Evolutionary conservation across 1,140 invertebrate genomes (phyloP).

Genomic region (Oryzaephilus surinamensis): DNA sequence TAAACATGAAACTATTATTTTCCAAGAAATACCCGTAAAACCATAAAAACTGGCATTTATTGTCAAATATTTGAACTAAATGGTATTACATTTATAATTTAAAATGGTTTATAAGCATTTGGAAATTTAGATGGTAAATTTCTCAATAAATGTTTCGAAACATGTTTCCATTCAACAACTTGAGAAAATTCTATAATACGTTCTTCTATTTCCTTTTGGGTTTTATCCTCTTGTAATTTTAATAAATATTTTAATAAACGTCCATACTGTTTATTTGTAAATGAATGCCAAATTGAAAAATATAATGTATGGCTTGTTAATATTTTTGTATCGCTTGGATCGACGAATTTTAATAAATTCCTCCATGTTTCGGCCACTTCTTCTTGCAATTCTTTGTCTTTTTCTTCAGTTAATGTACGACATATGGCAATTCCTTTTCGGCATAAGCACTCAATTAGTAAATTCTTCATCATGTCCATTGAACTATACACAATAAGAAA

Average conservation of each 20-base stretch:
- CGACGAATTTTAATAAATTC: conserved; percentile 67
- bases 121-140: conserved; percentile 55
- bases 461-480: conserved; percentile 73
- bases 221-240: conserved; percentile 71
- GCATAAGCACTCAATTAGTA: conserved; percentile 64
- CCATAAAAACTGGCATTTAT: no score
- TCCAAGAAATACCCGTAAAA: conserved; percentile 8
- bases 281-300: conserved; percentile 72
- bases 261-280: conserved; percentile 66
- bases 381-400: conserved; percentile 36
- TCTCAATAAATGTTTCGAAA: conserved; percentile 42
- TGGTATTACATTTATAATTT: conserved; percentile 10
- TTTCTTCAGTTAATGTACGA: conserved; percentile 44
- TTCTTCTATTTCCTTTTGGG: conserved; percentile 60
- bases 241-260: conserved; percentile 64
- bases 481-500: conserved; percentile 44
- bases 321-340: conserved; percentile 68
- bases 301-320: conserved; percentile 25
- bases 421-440: conserved; percentile 64
- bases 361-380: conserved; percentile 53
- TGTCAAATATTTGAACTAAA: conserved; percentile 1
- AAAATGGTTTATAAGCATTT: conserved; percentile 40
- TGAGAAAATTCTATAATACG: conserved; percentile 55
- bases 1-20: no score
- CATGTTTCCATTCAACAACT: conserved; percentile 58